Evolutionary conservation across 2,888 invertebrate species (phyloP).

Genomic region (Sarcophaga caerulescens): DNA sequence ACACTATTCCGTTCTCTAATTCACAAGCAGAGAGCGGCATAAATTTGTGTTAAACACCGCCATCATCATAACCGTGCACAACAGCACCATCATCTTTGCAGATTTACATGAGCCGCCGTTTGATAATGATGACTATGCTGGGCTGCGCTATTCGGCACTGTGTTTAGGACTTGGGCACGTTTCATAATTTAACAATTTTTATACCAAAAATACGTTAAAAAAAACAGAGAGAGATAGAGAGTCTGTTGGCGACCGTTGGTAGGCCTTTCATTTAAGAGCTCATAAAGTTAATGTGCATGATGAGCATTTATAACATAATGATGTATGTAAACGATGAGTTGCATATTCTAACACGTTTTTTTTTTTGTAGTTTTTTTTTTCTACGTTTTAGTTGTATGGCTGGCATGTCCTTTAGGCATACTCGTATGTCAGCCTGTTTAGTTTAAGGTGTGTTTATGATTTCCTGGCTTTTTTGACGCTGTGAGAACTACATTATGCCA

Average conservation of each 20-base stretch:
- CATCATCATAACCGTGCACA: neutral
- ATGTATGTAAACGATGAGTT: slow-evolving; percentile 48
- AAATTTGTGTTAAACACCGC: slow-evolving; percentile 52
- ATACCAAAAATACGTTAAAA: slow-evolving; percentile 17
- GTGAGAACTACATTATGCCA: no score
- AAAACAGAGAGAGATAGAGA: neutral
- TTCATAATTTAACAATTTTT: slow-evolving; percentile 57
- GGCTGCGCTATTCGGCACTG: neutral
- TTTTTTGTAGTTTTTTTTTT: neutral
- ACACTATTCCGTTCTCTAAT: slow-evolving; percentile 4
- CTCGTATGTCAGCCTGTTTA: slow-evolving; percentile 11
- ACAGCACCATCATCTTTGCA: neutral
- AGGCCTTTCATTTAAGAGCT: slow-evolving; percentile 74
- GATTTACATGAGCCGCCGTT: slow-evolving; percentile 25
- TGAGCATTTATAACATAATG: slow-evolving; percentile 59
- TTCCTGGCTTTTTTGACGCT: neutral
- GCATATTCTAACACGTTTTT: slow-evolving; percentile 20
- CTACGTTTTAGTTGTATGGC: neutral
- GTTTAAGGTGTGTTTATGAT: slow-evolving; percentile 24
- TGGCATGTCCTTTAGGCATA: slow-evolving; percentile 18
- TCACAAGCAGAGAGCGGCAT: slow-evolving; percentile 33
- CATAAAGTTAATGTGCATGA: slow-evolving; percentile 76
- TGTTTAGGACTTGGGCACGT: slow-evolving; percentile 62
- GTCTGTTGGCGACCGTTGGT: slow-evolving; percentile 3
- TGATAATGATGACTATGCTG: slow-evolving; percentile 13